Evolutionary conservation across 2,113 vertebrate genomes (phyloP), one percentile per base, ranked within the genome.

Genomic region (Dissostichus mawsoni): DNA sequence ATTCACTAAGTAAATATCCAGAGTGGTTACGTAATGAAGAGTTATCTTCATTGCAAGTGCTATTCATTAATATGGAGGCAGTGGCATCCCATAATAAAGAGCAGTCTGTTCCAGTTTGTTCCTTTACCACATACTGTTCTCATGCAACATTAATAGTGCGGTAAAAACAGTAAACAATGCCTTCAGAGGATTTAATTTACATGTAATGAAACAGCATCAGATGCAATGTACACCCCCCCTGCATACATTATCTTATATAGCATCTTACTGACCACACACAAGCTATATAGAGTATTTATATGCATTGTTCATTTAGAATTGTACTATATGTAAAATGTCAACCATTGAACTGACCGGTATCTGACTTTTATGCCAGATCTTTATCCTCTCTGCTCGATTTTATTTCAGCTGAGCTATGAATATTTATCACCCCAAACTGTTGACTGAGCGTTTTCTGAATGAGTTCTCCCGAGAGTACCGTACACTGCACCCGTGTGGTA

Each of bases 361-460:
- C 50, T 17, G 56, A 81, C 73, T 73, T 76, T 65, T 8, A 10
- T 74, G 83, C 70, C 62, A 76, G 74, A 81, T 80, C 52, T 85
- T 85, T 78, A 74, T 87, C 61, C 51, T 82, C 59, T 67, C 67
- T 66, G 62, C 68, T 74, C 20, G 8, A 79, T 45, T 84, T 87
- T 80, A 72, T 83, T 79, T 81, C 77, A 75, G 67, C 47, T 66
- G 45, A 33, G 47, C 63, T 74, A 51, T 53, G 82, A 92, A 89
- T 86, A 86, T 91, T 88, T 85, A 84, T 82, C 72, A 72, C 36
- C 55, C 29, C 73, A 76, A 88, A 91, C 77, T 85, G 82, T 70
- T 92, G 87, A 84, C 83, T 86, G 79, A 85, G 82, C 84, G 47
- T 74, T 90, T 87, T 87, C 70, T 77, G 64, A 90, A 75, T 78